Base-by-base conservation (phyloP, 2,888 invertebrate species). In the Clivina fossor region DNA sequence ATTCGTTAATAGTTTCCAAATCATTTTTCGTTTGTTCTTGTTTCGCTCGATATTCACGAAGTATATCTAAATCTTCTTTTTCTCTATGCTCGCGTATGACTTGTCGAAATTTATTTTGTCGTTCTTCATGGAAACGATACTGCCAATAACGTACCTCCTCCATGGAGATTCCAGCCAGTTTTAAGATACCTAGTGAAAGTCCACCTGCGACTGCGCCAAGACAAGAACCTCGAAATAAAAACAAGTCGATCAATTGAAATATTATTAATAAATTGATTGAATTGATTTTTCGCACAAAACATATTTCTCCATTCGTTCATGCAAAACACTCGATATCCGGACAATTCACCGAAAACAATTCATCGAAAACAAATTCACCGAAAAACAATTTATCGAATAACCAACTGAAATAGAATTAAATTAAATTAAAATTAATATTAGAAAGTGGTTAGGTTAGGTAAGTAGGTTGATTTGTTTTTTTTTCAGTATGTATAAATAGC, bases 141-240 rank as follows among this genome's bases (percentile, higher is more conserved):
- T 85, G 80, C 72, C 80, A 80, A 65, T 77, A 77, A 58, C 82
- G 76, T 9, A 86, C 74, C 55, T 87, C 84, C 32, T 81, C 78
- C 81, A 88, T 84, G 1, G 80, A 72, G 0, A 78, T 66, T 20
- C 87, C 87, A 8, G 80, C 74, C 0, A 80, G 9, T 65, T 78
- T 79, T 26, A 88, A 68, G 11, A 86, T 8, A 2, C 74, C 69
- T 50, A 82, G 56, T 2, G 85, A 81, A 0, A 73, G 44, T 2
- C 69, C 58, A 1, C 88, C 89, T 40, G 79, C 83, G 1, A 83
- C 30, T 0, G 79, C 67, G 44, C 89, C 88, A 50, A 89, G 66
- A 1, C 69, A 64, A 4, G 78, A 74, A 44, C 88, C 82, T 82
- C 68, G 35, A 75, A 75, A n/a, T 59, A 56, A 40, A n/a, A 16